Evolutionary conservation across 2,888 invertebrate genomes (phyloP), one percentile per base, ranked within the genome.

Genomic region (Callyntrura sp.): DNA sequence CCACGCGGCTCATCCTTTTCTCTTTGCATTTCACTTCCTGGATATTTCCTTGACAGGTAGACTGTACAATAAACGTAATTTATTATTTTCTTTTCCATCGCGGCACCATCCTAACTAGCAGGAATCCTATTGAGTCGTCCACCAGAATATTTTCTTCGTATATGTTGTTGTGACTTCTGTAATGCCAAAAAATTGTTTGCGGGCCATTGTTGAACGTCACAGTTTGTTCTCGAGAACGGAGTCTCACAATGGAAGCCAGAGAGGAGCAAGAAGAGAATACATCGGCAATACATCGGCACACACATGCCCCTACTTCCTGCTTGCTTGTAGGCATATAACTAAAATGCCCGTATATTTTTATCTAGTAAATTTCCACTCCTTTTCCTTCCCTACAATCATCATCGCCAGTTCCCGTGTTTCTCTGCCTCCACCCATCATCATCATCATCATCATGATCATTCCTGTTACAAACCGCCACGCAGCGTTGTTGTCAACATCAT

Each of bases 1-100:
- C 11, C 62, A 48, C 48, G 23, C 48, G 79, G 51, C 79, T 57
- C 57, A 35, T 60, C 43, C 79, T 60, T 62, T 62, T 62, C 28
- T 62, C 62, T 62, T 84, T 43, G 9, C 55, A 25, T 83, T 84
- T 83, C 76, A 83, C 83, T 88, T 88, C 88, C 88, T 88, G 88
- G 88, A 88, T 88, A 78, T 73, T 35, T 76, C 73, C 45, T 11
- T 88, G 73, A 83, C 78, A 65, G 45, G 45, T 20, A 73, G 82
- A 65, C 48, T 55, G 8, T 28, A 20, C 23, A 76, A n/a, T 82
- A 73, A 62, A 28, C 48, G 62, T 84, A 83, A 88, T 88, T 88
- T 88, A 88, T 84, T 65, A 55, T 84, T 84, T 73, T 62, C 84
- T 84, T 84, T 88, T 76, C 62, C 76, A 88, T 28, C 0, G 20